Evolutionary conservation across 2,888 invertebrate species (phyloP).

Genomic region (Polietes domitor): DNA sequence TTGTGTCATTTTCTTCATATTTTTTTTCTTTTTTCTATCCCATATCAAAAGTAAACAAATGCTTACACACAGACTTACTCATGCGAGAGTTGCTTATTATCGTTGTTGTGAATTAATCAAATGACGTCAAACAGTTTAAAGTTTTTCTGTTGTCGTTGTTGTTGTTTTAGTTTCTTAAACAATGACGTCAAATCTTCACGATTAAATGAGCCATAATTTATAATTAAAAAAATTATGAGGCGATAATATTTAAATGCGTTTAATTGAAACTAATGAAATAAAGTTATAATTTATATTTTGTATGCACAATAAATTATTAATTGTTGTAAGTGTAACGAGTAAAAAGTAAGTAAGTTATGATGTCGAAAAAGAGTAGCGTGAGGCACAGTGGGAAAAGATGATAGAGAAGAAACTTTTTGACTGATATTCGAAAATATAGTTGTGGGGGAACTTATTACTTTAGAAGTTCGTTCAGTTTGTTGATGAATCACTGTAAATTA

Average conservation of each 20-base stretch:
- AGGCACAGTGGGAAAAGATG: too few species aligned
- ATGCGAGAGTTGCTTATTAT: background rate
- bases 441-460: too few species aligned
- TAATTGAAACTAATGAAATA: constrained; percentile 15
- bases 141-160: background rate
- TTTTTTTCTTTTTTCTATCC: background rate
- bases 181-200: constrained; percentile 51
- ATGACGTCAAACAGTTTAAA: constrained; percentile 62
- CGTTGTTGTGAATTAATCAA: constrained; percentile 44
- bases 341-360: too few species aligned
- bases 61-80: background rate
- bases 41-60: constrained; percentile 6
- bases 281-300: background rate
- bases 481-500: too few species aligned
- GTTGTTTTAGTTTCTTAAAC: constrained; percentile 12
- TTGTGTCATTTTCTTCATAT: background rate
- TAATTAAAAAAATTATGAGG: constrained; percentile 15
- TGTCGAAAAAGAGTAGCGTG: too few species aligned
- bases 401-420: too few species aligned
- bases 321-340: background rate
- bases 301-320: background rate
- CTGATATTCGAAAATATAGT: too few species aligned
- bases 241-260: background rate
- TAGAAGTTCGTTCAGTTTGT: too few species aligned
- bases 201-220: constrained; percentile 45